Base-by-base conservation (phyloP, 1,140 invertebrate species). In the Subanguina moxae region DNA sequence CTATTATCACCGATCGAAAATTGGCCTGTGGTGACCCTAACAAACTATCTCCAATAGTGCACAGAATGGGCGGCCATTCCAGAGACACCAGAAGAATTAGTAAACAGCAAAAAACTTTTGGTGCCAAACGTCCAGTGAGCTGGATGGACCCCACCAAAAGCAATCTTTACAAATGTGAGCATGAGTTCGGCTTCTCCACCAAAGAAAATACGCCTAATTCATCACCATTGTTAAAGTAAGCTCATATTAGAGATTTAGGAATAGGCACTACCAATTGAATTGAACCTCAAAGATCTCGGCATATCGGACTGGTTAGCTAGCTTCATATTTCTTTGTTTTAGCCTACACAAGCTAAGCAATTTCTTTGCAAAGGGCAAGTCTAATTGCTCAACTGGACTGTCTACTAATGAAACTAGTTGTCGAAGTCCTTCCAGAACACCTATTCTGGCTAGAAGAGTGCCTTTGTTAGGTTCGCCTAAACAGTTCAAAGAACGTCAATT, bases 371-470 rank as follows among this genome's bases (percentile, higher is more conserved):
- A 15, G 17, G n/a, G 48, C 48, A 52, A 52, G 17, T 52, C 23
- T 25, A 45, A 45, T 11, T 45, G 11, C 43, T 45, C 11, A 13
- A 15, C 48, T 21, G 48, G 48, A 7, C 23, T 25, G n/a, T 25
- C n/a, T 8, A 21, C n/a, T 7, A 21, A 25, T 52, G n/a, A 52
- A 3, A 25, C 15, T 15, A 52, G 17, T 25, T 25, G 28, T 7
- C 30, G 48, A 27, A 69, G 67, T 32, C 67, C 67, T 13, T 69
- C 67, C 15, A 69, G 69, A 19, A 69, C 67, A 19, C 67, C 67
- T 1, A 71, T 69, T 62, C 21, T 69, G 25, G 59, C 21, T 21
- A 48, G 67, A 15, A 28, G 67, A 58, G 52, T 69, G 42, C 67
- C 67, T 17, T n/a, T 69, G 0, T 19, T 69, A 17, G 67, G 67